Evolutionary conservation across 53 echinoderm and acorn worm genomes (phyloP), one percentile per base, ranked within the genome.

Genomic region (Zoroaster sp.): DNA sequence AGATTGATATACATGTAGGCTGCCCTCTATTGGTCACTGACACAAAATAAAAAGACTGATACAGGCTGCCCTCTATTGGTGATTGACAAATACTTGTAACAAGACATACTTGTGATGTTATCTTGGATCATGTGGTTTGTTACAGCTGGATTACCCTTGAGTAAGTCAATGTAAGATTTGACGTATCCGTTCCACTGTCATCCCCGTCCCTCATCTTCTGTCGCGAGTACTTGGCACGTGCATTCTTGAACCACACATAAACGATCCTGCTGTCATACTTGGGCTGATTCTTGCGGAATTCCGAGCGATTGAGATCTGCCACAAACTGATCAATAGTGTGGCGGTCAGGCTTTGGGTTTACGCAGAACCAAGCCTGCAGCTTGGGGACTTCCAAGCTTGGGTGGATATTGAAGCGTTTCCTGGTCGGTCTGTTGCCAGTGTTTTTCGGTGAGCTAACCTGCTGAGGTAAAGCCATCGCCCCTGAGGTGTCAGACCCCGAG

Each of bases 241-340:
- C 94, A 65, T 98, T 98, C 78, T 98, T 98, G 54, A 97, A 98
- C 98, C 98, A 98, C 49, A 98, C 98, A 21, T 95, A 95, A 36
- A 98, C 95, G 1, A 95, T 94, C 33, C 95, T 59, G 40, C 92
- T 94, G 70, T 94, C 94, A 43, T 95, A 98, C 82, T 98, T 95
- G 31, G 92, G 91, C 77, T 94, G 95, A 66, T 94, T 88, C 40
- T 91, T 89, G 38, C 98, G 89, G 80, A 96, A 98, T 73, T 95
- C 95, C 0, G 94, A 92, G 44, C 93, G 86, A 87, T 98, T 98
- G 35, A 98, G 76, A 82, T 98, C 94, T 38, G 88, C 90, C 28
- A 95, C 94, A 43, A 94, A 95, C 49, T 89, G 86, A 41, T 95
- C 94, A 7, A 95, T 98, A 18, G 95, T 96, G 40, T 94, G 94